These are phyloP conservation scores for Gymnorhina tibicen DNA, from an alignment of 2,113 vertebrate species.

Conservation along the genomic window DNA sequence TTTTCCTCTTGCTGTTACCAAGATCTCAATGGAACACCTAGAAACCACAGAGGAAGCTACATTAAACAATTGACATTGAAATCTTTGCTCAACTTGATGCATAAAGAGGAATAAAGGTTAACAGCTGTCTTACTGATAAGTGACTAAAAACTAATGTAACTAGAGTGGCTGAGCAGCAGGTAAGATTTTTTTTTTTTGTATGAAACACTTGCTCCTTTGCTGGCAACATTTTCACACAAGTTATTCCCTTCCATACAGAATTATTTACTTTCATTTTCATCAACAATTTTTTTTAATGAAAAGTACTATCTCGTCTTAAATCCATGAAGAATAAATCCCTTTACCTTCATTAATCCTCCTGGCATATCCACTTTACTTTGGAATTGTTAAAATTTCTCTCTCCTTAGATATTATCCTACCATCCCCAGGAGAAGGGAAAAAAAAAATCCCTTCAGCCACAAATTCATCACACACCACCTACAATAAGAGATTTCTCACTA, in stretches of 20 bases:
- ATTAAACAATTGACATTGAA: neutral
- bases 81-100: neutral
- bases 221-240: neutral
- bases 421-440: neutral
- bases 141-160: neutral
- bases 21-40: neutral
- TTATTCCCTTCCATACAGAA: neutral
- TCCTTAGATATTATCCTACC: neutral
- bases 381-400: neutral
- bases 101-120: neutral
- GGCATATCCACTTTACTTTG: neutral
- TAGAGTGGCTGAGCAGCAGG: neutral
- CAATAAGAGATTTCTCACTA: neutral
- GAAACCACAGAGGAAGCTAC: neutral
- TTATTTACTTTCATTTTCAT: neutral
- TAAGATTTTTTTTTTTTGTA: neutral
- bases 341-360: neutral
- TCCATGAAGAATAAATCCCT: neutral
- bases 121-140: neutral
- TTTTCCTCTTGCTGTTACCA: neutral
- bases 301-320: neutral
- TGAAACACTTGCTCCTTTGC: neutral
- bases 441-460: neutral
- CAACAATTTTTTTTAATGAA: neutral
- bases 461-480: neutral